Base-by-base conservation (phyloP, 2,797 vertebrate genomes). In the Hoplostethus atlanticus region DNA sequence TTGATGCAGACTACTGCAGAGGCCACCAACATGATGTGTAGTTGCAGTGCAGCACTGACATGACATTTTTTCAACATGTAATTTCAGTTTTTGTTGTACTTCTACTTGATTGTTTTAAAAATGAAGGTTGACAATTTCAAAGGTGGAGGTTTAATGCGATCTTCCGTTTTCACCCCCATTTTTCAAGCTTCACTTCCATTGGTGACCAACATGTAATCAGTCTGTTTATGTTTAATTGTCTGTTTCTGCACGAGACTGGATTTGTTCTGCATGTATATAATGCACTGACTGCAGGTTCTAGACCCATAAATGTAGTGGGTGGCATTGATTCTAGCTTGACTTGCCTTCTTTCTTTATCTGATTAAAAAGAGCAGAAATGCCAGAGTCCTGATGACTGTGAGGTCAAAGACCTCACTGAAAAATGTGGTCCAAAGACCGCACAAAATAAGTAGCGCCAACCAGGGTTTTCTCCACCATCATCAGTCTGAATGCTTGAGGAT, bases 241-340 rank as follows among this genome's bases (percentile, higher is more conserved):
- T 66, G 66, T 44, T 59, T 73, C 58, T 61, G 77, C 53, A 46
- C 67, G 64, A 64, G 63, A 68, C 66, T 73, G 80, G 80, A 75
- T 76, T 79, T 81, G 78, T 71, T 64, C 52, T 62, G 66, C 72
- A 25, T 62, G 66, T 70, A 25, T 73, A 60, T 86, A 82, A 78
- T 82, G 79, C 83, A 64, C 42, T 15, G 13, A 53, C 72, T 81
- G 81, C 85, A 76, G 62, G 87, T 85, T 80, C 30, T 30, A 47
- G 55, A 77, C 44, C 34, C 48, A 71, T 84, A 77, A 78, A 79
- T 89, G 79, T 68, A 79, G 68, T 70, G 64, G 69, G 73, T 85
- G 75, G 77, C 79, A 80, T 84, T 61, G 77, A 86, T 87, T 82
- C 46, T 61, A 70, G 67, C 81, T 77, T 65, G 53, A 83, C 73